Percentiles rank a stretch among this genome's conserved stretches.
These are phyloP conservation scores for Falco berigora DNA, from an alignment of 2,797 vertebrate species.

Conservation along the genomic window DNA sequence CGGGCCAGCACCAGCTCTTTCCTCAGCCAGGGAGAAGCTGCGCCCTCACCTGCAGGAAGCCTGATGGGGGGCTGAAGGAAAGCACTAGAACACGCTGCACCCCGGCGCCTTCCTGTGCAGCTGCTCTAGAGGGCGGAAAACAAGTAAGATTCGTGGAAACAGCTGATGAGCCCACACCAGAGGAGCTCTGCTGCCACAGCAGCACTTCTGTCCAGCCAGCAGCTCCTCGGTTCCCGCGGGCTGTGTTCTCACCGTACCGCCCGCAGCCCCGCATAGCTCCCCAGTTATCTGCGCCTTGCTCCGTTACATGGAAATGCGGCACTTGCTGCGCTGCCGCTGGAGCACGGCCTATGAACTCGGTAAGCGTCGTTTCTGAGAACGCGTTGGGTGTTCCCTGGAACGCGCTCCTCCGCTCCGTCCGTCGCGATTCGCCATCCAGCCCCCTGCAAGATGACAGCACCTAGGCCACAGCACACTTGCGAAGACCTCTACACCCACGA, in stretches of 20 bases:
- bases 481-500: not conserved
- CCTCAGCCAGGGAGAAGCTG: not conserved
- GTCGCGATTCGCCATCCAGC: not conserved
- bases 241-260: not conserved
- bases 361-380: not conserved
- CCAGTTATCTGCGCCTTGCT: not conserved
- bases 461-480: not conserved
- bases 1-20: not conserved
- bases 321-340: not conserved
- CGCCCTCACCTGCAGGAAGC: not conserved
- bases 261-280: not conserved
- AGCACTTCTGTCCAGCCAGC: not conserved
- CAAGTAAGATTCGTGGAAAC: not conserved
- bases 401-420: not conserved
- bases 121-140: not conserved
- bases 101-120: not conserved
- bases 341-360: not conserved
- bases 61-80: not conserved
- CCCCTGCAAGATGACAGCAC: not conserved
- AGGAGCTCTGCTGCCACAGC: not conserved
- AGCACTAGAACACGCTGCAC: not conserved
- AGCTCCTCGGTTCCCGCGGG: not conserved
- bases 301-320: accelerated
- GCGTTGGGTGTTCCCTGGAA: not conserved
- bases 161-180: not conserved